Conservation (phyloP, 2,113 vertebrate species). For the Sminthopsis crassicaudata region DNA sequence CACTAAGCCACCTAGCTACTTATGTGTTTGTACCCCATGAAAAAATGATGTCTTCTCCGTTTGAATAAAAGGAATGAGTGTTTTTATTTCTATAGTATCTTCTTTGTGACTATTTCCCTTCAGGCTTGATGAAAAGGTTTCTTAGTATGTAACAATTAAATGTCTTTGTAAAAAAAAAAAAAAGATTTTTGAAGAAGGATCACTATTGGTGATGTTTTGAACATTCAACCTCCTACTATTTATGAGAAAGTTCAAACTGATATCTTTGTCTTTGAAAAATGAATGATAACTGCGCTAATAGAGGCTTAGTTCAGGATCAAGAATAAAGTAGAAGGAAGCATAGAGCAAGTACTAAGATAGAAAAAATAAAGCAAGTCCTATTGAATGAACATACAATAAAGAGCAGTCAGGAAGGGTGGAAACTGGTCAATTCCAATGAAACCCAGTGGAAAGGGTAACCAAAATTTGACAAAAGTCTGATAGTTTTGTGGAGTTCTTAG, state of each 20-base stretch:
- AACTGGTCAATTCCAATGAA: neutral
- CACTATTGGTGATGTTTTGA: too few relatives aligned
- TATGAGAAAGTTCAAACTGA: too few relatives aligned
- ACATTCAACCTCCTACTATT: too few relatives aligned
- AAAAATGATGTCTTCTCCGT: neutral
- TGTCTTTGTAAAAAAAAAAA: too few relatives aligned
- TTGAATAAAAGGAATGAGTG: neutral
- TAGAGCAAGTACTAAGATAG: neutral
- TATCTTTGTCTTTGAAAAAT: too few relatives aligned
- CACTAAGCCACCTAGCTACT: neutral
- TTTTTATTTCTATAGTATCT: neutral
- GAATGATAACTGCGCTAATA: too few relatives aligned
- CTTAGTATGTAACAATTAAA: too few relatives aligned
- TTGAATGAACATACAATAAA: neutral
- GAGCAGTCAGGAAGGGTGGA: neutral
- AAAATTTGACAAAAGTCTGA: neutral
- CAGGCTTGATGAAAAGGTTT: too few relatives aligned
- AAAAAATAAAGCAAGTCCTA: neutral
- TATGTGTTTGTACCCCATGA: neutral
- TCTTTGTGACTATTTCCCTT: too few relatives aligned
- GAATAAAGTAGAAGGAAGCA: neutral
- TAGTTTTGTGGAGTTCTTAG: neutral
- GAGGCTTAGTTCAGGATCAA: neutral
- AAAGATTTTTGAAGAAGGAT: too few relatives aligned
- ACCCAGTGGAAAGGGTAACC: neutral